phyloP scores from a whole-genome alignment of 2,113 vertebrate genomes.

The Labrus mixtus region DNA sequence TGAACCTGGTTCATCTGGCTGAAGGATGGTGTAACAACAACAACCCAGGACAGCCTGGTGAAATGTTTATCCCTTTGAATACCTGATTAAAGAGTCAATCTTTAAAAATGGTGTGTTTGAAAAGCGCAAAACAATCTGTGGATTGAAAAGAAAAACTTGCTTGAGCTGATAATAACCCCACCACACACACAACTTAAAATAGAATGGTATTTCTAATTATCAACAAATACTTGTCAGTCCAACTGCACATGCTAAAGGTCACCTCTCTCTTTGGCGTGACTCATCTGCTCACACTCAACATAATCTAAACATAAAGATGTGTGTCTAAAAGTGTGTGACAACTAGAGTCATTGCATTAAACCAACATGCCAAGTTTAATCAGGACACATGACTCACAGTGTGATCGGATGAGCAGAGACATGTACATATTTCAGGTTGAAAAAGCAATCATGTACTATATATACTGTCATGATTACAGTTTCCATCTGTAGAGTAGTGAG shows the following conservation, averaged over 20 bases:
- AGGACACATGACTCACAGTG: constrained; percentile 6
- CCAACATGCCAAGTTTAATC: constrained; percentile 13
- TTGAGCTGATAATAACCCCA: neutral
- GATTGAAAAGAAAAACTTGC: neutral
- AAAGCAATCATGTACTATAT: neutral
- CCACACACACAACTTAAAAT: constrained; percentile 43
- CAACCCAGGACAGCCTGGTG: neutral
- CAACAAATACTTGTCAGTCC: constrained; percentile 62
- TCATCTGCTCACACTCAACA: constrained; percentile 32
- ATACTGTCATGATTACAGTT: neutral
- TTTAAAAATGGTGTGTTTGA: neutral
- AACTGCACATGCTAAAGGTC: constrained; percentile 52
- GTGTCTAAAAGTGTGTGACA: neutral
- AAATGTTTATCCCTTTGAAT: neutral
- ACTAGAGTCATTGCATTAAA: neutral
- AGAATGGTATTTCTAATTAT: constrained; percentile 75
- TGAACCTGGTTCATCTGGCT: neutral
- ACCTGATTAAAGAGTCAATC: neutral
- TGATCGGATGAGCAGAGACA: constrained; percentile 23
- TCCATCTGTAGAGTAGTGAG: neutral
- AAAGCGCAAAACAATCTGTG: neutral
- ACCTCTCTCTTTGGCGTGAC: constrained; percentile 32
- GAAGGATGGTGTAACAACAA: neutral
- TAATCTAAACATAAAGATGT: constrained; percentile 38
- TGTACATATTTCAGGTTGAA: neutral